Percentiles rank a stretch among this genome's conserved stretches.
These are phyloP conservation scores for Nemotelus pantherinus DNA, from an alignment of 2,888 invertebrate genomes.

Conservation along the genomic window DNA sequence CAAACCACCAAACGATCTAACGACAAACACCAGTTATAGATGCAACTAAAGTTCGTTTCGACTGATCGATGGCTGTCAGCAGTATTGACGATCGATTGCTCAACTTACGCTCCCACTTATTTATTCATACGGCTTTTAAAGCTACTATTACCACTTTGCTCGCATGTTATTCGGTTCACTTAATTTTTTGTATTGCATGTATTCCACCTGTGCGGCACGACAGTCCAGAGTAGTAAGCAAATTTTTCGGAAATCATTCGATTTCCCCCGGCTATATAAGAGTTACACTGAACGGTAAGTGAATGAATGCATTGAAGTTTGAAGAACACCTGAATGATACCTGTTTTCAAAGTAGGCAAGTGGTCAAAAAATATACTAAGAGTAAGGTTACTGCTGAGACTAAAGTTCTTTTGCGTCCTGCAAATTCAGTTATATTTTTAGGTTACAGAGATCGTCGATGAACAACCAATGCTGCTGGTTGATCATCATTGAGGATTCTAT, in stretches of 20 bases:
- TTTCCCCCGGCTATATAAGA: conserved; percentile 4
- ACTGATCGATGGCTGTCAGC: conserved; percentile 37
- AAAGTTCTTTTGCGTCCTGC: too few relatives aligned
- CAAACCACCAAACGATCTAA: neutral
- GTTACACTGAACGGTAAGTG: too few relatives aligned
- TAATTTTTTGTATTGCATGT: conserved; percentile 9
- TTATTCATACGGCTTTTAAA: conserved; percentile 25
- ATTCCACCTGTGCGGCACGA: conserved; percentile 33
- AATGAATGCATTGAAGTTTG: too few relatives aligned
- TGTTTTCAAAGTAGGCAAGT: too few relatives aligned
- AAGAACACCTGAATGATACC: too few relatives aligned
- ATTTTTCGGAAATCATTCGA: conserved; percentile 35
- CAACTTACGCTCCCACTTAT: conserved; percentile 17
- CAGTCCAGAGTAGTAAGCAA: conserved; percentile 9
- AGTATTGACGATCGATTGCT: conserved; percentile 14
- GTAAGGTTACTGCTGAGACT: too few relatives aligned
- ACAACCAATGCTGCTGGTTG: too few relatives aligned
- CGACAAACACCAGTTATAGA: conserved; percentile 13
- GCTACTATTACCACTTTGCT: conserved; percentile 15
- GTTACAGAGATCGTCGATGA: too few relatives aligned
- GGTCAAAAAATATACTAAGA: too few relatives aligned
- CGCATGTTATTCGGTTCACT: conserved; percentile 38
- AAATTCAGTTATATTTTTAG: too few relatives aligned
- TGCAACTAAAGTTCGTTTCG: conserved; percentile 14
- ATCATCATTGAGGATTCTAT: too few relatives aligned